Evolutionary conservation across 2,888 invertebrate genomes (phyloP), one percentile per base, ranked within the genome.

Genomic region (Tricholauxania praeusta): DNA sequence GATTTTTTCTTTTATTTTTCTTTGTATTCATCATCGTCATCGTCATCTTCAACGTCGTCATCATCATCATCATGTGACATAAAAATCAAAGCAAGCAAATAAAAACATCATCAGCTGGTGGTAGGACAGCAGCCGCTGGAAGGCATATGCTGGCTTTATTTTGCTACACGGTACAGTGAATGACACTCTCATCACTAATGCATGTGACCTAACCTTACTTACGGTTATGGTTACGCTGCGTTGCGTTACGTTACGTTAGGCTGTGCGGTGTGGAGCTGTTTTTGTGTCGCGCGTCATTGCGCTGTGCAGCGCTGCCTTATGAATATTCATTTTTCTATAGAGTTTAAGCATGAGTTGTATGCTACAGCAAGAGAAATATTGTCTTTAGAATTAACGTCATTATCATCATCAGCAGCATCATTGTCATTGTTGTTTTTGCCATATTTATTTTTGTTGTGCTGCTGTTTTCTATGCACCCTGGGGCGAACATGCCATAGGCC

Each of bases 121-220:
- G 39, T 39, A 39, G 7, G 10, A 39, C 39, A 39, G 39, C 7
- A 39, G 8, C 39, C 39, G 39, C 39, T 39, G 6, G 39, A 39
- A 39, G 39, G 10, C 39, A 39, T 39, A 10, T 39, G 39, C 10
- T 10, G 39, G 4, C 39, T 39, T 39, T 39, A 39, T 39, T 39
- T 10, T 10, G 39, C 39, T 10, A 39, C 10, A 22, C 28, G 57
- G 22, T 28, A 57, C 22, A 15, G 15, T 57, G 57, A 22, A 28
- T 57, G 22, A 22, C 22, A 12, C 14, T 14, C 60, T 62, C 60
- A 62, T 62, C 32, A 62, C 32, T 62, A 62, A 47, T 62, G 60
- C 60, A 62, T 62, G 60, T 62, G 60, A 62, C 60, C 60, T 39
- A 62, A 62, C 60, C 60, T 62, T 39, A 62, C 15, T 62, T 62